Evolutionary conservation across 2,113 vertebrate species (phyloP).

Genomic region (Cepphus grylle): DNA sequence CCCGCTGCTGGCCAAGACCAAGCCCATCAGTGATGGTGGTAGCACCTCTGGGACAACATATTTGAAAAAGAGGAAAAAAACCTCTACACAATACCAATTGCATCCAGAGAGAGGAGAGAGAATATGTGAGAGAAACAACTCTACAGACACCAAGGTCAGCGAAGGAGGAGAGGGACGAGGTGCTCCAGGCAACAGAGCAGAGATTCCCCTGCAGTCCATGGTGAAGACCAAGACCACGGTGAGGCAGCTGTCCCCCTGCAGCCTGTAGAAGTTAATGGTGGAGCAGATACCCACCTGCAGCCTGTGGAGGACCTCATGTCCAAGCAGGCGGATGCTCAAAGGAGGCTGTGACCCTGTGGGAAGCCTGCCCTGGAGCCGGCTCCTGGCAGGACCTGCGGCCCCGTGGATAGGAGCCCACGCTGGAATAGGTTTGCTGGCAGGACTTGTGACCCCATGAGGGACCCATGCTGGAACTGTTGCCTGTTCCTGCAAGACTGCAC

Average conservation of each 20-base stretch:
- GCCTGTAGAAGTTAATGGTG: not conserved
- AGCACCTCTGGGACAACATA: not conserved
- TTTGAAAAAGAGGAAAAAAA: not conserved
- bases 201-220: not conserved
- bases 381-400: not conserved
- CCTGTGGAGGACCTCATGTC: not conserved
- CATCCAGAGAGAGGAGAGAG: not conserved
- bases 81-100: not conserved
- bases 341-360: too few relatives aligned
- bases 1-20: not conserved
- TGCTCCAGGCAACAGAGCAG: not conserved
- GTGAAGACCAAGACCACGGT: not conserved
- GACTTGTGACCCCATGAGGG: not conserved
- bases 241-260: not conserved
- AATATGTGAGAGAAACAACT: not conserved
- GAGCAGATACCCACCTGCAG: not conserved
- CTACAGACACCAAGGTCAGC: not conserved
- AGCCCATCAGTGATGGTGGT: not conserved
- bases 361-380: not conserved
- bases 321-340: not conserved
- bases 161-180: not conserved
- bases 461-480: too few relatives aligned
- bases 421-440: not conserved
- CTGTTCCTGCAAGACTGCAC: too few relatives aligned
- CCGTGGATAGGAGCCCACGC: not conserved